Percentiles rank a stretch among this genome's conserved stretches.
Evolutionary conservation across 2,888 invertebrate species (phyloP).

Genomic region (Phlogophora meticulosa): DNA sequence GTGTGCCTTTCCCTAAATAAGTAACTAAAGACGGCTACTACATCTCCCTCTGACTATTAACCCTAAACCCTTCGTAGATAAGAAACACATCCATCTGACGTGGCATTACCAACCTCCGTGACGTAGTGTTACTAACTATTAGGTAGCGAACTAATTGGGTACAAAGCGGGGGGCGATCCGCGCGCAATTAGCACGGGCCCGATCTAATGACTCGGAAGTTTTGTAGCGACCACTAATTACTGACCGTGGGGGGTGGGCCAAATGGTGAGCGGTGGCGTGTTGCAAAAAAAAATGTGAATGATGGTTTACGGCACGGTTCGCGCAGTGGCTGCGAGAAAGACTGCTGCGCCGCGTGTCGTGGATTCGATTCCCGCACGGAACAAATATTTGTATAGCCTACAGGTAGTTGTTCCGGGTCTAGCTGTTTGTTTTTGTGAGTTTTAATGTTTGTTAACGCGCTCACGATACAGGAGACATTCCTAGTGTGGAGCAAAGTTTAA

Average conservation of each 20-base stretch:
- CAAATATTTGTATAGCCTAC: too few relatives aligned
- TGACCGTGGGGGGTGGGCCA: constrained; percentile 57
- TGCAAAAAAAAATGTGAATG: too few relatives aligned
- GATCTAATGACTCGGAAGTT: constrained; percentile 85
- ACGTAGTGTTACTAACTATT: constrained; percentile 57
- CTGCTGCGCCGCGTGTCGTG: too few relatives aligned
- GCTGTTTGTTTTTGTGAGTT: too few relatives aligned
- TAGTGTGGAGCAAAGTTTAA: too few relatives aligned
- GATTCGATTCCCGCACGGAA: too few relatives aligned
- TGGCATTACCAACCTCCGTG: constrained; percentile 43
- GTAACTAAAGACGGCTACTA: neutral
- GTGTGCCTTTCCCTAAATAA: neutral
- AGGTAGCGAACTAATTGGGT: constrained; percentile 77
- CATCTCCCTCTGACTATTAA: constrained; percentile 6
- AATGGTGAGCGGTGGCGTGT: constrained; percentile 22
- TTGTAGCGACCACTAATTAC: constrained; percentile 80
- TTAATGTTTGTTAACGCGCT: too few relatives aligned
- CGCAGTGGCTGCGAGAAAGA: too few relatives aligned
- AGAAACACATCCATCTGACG: constrained; percentile 57
- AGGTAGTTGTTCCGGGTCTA: too few relatives aligned
- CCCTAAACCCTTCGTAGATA: constrained; percentile 47
- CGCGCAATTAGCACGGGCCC: constrained; percentile 79
- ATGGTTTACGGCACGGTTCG: too few relatives aligned
- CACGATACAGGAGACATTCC: too few relatives aligned
- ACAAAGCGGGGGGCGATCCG: constrained; percentile 77